These are phyloP conservation scores for Ectemnius cavifrons DNA, from an alignment of 2,888 invertebrate genomes.

Conservation along the genomic window DNA sequence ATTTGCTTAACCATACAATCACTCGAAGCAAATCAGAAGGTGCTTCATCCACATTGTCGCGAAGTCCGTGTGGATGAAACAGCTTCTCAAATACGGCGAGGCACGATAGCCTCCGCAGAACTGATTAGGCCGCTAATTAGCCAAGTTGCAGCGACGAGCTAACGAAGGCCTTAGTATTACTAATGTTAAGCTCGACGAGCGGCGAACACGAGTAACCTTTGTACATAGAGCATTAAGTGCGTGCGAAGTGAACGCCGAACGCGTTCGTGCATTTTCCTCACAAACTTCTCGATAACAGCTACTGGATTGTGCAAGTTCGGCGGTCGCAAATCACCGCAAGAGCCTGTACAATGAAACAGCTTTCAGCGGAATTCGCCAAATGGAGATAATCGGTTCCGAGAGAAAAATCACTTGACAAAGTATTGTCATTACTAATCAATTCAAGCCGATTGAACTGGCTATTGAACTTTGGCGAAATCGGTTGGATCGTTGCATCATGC, in stretches of 20 bases:
- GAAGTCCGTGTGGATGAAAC: not conserved
- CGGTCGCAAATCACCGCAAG: conserved; percentile 54
- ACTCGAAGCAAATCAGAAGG: not conserved
- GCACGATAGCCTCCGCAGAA: conserved; percentile 9
- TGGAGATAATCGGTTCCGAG: not conserved
- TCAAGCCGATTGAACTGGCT: not conserved
- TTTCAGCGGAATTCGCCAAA: not conserved
- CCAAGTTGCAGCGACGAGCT: conserved; percentile 4
- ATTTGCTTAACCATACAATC: no score
- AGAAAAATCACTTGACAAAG: not conserved
- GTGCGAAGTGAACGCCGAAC: conserved; percentile 55
- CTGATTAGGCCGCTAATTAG: conserved; percentile 14
- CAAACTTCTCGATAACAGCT: conserved; percentile 32
- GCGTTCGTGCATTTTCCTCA: conserved; percentile 63
- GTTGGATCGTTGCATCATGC: conserved; percentile 8
- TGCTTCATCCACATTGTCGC: not conserved
- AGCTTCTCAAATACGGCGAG: not conserved
- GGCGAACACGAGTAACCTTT: conserved; percentile 33
- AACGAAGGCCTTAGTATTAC: conserved; percentile 33
- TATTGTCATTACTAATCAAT: not conserved
- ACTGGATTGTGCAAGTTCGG: conserved; percentile 57
- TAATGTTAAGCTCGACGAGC: conserved; percentile 21
- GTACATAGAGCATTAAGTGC: conserved; percentile 48
- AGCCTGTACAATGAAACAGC: not conserved
- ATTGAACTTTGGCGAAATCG: conserved; percentile 6